phyloP scores from a whole-genome alignment of 2,113 vertebrate species.

The Oenanthe melanoleuca region DNA sequence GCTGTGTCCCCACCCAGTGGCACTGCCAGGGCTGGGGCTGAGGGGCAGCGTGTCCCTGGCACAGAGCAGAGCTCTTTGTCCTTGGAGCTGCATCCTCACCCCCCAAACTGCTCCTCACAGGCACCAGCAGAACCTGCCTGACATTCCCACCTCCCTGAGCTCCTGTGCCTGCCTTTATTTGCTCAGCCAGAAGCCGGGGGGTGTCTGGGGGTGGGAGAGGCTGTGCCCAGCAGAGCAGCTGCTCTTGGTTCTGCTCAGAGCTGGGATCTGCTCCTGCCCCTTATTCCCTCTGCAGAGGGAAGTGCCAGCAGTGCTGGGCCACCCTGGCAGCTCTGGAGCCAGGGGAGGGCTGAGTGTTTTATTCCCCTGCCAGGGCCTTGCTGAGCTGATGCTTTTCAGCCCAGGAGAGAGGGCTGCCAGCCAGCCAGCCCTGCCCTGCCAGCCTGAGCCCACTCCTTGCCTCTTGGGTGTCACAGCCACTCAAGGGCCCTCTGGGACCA shows the following conservation, averaged over 20 bases:
- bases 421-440: neutral
- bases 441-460: neutral
- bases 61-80: rapidly evolving
- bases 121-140: neutral
- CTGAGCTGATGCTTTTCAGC: neutral
- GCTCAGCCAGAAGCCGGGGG: neutral
- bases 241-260: neutral
- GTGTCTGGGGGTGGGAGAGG: neutral
- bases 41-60: neutral
- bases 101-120: neutral
- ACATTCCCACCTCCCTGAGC: rapidly evolving
- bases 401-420: neutral
- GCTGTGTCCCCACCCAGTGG: neutral
- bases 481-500: neutral
- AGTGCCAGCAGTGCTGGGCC: neutral
- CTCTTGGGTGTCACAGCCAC: neutral
- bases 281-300: rapidly evolving
- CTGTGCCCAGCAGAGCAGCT: neutral
- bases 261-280: neutral
- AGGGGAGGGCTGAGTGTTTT: neutral
- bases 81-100: neutral
- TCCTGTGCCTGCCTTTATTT: too few species aligned
- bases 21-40: neutral
- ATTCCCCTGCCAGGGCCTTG: neutral
- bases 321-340: neutral